Percentiles rank a stretch among this genome's conserved stretches.
Conservation (phyloP, 2,888 invertebrate genomes). For the Allolobophora icterica region DNA sequence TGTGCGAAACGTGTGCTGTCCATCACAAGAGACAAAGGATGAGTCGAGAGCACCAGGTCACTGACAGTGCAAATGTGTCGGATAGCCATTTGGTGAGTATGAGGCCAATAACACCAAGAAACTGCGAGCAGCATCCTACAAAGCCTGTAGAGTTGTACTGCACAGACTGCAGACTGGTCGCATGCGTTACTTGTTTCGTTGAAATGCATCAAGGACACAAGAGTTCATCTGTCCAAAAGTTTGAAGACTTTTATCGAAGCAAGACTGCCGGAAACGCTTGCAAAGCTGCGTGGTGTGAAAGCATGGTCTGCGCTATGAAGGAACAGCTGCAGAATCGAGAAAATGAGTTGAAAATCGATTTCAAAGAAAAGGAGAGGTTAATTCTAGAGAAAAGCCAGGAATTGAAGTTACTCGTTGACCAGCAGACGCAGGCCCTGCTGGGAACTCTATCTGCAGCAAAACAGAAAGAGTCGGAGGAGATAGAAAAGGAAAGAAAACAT, state of each 20-base stretch:
- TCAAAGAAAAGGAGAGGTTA: neutral
- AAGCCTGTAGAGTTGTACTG: neutral
- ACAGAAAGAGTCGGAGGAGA: slow-evolving; percentile 1
- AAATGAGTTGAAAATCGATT: neutral
- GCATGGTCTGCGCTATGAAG: neutral
- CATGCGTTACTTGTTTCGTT: neutral
- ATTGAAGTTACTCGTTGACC: neutral
- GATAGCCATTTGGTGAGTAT: neutral
- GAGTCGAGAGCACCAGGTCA: neutral
- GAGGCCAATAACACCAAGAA: neutral
- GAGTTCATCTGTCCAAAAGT: neutral
- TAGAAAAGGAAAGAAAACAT: neutral
- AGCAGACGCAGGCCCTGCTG: neutral
- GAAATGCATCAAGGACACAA: neutral
- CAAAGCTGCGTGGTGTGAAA: neutral
- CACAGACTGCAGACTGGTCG: neutral
- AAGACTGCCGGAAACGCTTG: neutral
- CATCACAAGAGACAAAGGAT: neutral
- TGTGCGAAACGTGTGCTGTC: neutral
- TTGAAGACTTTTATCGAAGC: neutral
- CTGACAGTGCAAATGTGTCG: neutral
- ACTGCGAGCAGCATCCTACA: neutral
- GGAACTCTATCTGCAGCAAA: neutral
- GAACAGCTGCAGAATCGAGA: neutral
- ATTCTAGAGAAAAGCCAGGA: neutral